Conservation (phyloP, 2,113 vertebrate genomes). For the Callorhinus ursinus region DNA sequence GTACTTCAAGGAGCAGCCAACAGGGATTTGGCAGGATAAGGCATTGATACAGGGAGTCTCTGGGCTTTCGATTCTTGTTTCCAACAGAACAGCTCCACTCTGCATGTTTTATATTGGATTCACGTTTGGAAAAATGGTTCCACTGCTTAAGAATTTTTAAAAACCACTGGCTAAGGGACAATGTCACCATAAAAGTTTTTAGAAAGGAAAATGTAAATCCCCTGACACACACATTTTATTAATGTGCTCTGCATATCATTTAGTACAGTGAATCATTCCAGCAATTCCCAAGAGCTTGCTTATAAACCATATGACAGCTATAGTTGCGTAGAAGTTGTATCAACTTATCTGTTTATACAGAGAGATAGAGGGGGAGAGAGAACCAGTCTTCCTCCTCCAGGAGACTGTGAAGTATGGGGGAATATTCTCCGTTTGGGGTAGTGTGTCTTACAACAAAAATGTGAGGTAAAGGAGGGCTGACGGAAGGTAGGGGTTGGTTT, state of each 20-base stretch:
- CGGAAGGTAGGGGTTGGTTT: neutral
- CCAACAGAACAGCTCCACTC: neutral
- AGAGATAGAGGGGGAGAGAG: neutral
- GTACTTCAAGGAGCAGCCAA: neutral
- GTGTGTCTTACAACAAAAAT: constrained; percentile 6
- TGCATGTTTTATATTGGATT: neutral
- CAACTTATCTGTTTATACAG: neutral
- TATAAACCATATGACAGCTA: constrained; percentile 43
- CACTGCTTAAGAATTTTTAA: neutral
- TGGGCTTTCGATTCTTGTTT: neutral
- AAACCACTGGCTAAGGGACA: neutral
- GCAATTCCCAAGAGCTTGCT: constrained; percentile 17
- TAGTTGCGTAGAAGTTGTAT: constrained; percentile 48
- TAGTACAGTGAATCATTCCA: constrained; percentile 45
- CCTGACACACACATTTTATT: constrained; percentile 16
- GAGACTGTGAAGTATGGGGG: neutral
- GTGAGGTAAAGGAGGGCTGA: neutral
- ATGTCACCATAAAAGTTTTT: constrained; percentile 31
- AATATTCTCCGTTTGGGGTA: neutral
- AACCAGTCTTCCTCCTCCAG: neutral
- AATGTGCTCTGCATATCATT: constrained; percentile 11
- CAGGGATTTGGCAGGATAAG: neutral
- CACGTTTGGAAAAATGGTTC: neutral
- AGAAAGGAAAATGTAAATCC: constrained; percentile 32
- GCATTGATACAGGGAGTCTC: neutral